Percentiles rank a stretch among this genome's conserved stretches.
Evolutionary conservation across 2,113 vertebrate genomes (phyloP).

Genomic region (Chloropsis cyanopogon): DNA sequence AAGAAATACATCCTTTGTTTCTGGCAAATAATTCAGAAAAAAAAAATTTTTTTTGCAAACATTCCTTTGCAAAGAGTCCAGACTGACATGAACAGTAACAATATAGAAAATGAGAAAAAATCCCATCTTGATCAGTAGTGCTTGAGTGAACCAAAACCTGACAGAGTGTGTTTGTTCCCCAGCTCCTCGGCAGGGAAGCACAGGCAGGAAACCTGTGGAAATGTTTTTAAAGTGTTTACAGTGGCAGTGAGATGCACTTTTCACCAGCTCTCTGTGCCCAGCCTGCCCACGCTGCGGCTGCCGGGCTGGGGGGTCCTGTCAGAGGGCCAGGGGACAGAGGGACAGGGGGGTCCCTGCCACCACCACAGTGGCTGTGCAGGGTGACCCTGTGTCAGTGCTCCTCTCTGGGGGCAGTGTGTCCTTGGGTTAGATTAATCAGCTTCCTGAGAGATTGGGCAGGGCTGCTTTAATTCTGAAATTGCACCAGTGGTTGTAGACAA

Average conservation of each 20-base stretch:
- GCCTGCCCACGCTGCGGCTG: neutral
- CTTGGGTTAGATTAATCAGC: neutral
- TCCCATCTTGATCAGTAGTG: neutral
- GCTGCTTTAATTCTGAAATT: neutral
- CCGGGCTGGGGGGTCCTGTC: neutral
- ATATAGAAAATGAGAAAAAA: neutral
- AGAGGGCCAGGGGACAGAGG: neutral
- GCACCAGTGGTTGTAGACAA: fast-evolving
- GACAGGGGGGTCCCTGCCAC: neutral
- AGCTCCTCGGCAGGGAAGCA: neutral
- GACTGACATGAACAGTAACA: neutral
- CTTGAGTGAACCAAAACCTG: neutral
- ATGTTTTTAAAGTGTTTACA: neutral
- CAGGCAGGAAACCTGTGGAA: neutral
- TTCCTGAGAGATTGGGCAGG: neutral
- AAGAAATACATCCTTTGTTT: neutral
- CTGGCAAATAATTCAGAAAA: neutral
- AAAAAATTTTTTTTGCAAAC: neutral
- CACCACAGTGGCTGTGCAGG: fast-evolving
- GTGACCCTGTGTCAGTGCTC: neutral
- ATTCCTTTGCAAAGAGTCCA: neutral
- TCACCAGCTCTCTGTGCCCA: neutral
- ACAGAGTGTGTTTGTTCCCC: neutral
- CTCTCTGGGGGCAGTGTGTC: neutral
- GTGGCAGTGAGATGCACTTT: neutral